Evolutionary conservation across 2,888 invertebrate species (phyloP).

Genomic region (Eurois occulta): DNA sequence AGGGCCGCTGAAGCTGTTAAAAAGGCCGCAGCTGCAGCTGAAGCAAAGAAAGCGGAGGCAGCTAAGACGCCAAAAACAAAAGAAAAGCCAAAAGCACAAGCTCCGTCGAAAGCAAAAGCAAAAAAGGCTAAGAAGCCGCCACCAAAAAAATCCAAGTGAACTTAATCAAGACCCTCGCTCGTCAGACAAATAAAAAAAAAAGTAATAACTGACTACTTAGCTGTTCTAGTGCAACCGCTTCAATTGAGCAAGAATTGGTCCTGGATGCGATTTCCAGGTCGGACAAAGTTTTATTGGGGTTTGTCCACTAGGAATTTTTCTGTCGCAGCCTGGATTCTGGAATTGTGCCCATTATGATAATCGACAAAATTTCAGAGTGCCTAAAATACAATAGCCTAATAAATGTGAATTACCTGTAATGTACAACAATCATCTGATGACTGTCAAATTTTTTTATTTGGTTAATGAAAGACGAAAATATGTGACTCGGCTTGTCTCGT

Average conservation of each 20-base stretch:
- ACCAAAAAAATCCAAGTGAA: not conserved
- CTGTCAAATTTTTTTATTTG: not conserved
- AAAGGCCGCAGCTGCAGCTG: conserved; percentile 43
- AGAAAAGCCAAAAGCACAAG: conserved; percentile 20
- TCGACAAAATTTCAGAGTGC: not conserved
- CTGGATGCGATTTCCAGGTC: not conserved
- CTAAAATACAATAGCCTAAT: not conserved
- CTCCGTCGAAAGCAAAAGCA: not conserved
- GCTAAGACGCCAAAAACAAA: conserved; percentile 34
- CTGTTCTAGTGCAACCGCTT: not conserved
- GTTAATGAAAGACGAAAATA: not conserved
- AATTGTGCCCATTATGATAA: not conserved
- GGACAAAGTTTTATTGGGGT: not conserved
- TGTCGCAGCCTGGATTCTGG: not conserved
- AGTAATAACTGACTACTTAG: not conserved
- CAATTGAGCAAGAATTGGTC: not conserved
- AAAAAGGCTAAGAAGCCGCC: not conserved
- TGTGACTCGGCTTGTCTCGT: not conserved
- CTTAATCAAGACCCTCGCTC: not conserved
- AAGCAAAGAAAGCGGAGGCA: conserved; percentile 59
- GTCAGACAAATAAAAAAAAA: not conserved
- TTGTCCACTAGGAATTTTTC: not conserved
- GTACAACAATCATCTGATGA: not conserved
- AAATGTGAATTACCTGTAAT: not conserved
- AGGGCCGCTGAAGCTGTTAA: conserved; percentile 63